phyloP scores from a whole-genome alignment of 2,888 invertebrate genomes.

The Thereva nobilitata region DNA sequence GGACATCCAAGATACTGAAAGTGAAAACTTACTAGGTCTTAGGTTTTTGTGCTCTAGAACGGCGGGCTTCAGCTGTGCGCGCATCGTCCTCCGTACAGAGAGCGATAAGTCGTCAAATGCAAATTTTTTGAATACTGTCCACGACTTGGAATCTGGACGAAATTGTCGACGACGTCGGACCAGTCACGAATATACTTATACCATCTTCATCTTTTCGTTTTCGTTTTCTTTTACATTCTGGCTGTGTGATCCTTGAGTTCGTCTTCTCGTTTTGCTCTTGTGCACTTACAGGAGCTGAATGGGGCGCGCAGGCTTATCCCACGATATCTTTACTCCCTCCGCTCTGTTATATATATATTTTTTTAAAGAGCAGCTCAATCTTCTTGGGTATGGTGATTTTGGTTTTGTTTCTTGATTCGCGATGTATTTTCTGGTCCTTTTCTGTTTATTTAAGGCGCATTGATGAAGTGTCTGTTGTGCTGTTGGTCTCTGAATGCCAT shows the following conservation, averaged over 20 bases:
- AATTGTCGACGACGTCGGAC: constrained; percentile 21
- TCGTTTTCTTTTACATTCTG: background rate
- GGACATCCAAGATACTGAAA: background rate
- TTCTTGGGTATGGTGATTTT: too few species aligned
- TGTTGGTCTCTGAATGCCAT: constrained; percentile 32
- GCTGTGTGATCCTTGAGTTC: constrained; percentile 25
- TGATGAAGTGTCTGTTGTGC: constrained; percentile 32
- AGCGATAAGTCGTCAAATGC: constrained; percentile 26
- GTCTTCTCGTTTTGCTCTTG: constrained; percentile 15
- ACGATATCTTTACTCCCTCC: constrained; percentile 9
- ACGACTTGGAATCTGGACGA: constrained; percentile 25
- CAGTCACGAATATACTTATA: constrained; percentile 33
- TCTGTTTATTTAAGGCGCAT: constrained; percentile 22
- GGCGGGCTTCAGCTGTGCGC: background rate
- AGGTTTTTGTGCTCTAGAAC: too few species aligned
- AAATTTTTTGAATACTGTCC: constrained; percentile 30
- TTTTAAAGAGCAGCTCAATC: too few species aligned
- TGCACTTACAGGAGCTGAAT: constrained; percentile 12
- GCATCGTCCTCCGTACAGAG: constrained; percentile 19
- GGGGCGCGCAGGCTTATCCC: constrained; percentile 18
- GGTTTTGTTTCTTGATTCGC: constrained; percentile 11
- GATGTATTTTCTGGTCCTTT: constrained; percentile 9
- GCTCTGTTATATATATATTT: too few species aligned
- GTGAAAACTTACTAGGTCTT: too few species aligned
- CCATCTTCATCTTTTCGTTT: background rate